A percentile compares a stretch with the other conserved stretches of the same genome.
Conservation (phyloP, 2,113 vertebrate genomes). For the Lynx canadensis region DNA sequence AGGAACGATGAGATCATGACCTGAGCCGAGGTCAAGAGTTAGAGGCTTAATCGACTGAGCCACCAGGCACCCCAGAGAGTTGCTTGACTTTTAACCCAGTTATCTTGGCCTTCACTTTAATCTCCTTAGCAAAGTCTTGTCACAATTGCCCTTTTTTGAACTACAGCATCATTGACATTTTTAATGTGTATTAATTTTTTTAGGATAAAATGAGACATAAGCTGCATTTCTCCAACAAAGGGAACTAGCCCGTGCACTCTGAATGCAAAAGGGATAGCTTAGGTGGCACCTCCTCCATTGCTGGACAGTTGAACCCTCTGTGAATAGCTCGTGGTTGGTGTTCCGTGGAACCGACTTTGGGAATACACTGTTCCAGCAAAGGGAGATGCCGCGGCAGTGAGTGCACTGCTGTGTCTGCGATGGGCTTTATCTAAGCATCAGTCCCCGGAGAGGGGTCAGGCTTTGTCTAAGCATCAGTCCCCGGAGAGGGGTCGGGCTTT, state of each 20-base stretch:
- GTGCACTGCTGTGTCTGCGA: rapidly evolving
- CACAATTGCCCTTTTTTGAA: not conserved
- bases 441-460: not conserved
- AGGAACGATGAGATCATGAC: too few species aligned
- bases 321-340: too few species aligned
- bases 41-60: too few species aligned
- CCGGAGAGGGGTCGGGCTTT: not conserved
- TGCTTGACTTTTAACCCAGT: not conserved
- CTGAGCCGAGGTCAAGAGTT: too few species aligned
- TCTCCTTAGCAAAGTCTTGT: too few species aligned
- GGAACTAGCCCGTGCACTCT: not conserved
- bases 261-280: rapidly evolving
- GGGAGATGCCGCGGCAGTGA: rapidly evolving
- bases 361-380: not conserved
- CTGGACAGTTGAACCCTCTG: not conserved
- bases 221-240: not conserved
- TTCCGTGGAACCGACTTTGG: rapidly evolving
- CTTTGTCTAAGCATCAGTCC: too few species aligned
- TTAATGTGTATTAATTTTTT: not conserved
- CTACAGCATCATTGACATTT: not conserved
- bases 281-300: not conserved
- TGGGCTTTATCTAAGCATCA: not conserved
- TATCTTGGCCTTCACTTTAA: not conserved
- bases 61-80: not conserved
- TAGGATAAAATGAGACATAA: not conserved